Evolutionary conservation across 2,797 vertebrate species (phyloP), one percentile per base, ranked within the genome.

Genomic region (Chelon labrosus): DNA sequence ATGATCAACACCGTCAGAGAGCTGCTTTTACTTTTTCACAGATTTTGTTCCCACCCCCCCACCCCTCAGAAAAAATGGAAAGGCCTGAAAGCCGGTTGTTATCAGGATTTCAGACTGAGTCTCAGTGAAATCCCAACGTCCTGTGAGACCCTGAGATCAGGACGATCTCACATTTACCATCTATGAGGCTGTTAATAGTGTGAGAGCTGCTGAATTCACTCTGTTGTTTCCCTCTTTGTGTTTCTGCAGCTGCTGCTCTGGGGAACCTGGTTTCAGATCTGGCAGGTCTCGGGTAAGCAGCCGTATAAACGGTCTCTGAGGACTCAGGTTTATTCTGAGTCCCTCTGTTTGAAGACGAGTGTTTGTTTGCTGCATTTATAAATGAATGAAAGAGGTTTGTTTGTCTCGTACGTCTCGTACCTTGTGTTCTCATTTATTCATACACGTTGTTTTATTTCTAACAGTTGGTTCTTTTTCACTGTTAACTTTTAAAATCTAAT

Each of bases 251-350:
- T 84, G 97, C 97, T 3, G 98, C 98, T 82, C 90, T 97, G 90
- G 98, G 98, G 91, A 99, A 99, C 91, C 95, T 99, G 92, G 96
- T 99, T 17, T 99, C 98, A 31, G 98, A 99, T 88, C 85, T 99
- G 93, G 98, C 98, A 46, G 98, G 98, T 88, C 96, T 99, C 47
- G 97, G 98, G 98, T 99, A 95, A 92, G 96, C 92, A 52, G 38
- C 52, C 49, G 14, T 3, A 2, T 3, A 10, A 65, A 41, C 37
- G 0, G 6, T 49, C 68, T 65, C 61, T 25, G 47, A 49, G 41
- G 64, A 16, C 10, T 55, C 5, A 1, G 0, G 1, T 53, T 71
- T 39, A 42, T 78, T 83, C 44, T 20, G 37, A 59, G 20, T n/a
- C 38, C 25, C 25, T 1, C 25, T 63, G 1, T 42, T 35, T 53